These are phyloP conservation scores for Psettodes erumei DNA, from an alignment of 2,113 vertebrate species.

Conservation along the genomic window DNA sequence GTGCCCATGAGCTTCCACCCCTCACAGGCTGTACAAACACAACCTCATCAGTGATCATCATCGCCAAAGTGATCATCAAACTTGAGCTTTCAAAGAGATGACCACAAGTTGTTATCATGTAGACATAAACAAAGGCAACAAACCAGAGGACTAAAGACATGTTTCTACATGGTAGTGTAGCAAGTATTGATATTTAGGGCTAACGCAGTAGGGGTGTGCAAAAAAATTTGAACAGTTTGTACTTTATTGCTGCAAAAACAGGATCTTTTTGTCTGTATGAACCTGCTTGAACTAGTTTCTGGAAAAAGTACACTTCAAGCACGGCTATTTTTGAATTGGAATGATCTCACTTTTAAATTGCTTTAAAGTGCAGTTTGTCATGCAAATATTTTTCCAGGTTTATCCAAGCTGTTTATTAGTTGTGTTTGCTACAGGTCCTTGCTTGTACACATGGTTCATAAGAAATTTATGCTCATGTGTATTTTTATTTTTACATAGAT, in stretches of 20 bases:
- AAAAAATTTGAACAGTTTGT: not conserved
- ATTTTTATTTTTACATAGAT: not conserved
- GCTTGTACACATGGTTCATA: too few relatives aligned
- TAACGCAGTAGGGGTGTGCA: not conserved
- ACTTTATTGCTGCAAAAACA: slow-evolving; percentile 2
- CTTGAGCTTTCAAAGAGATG: not conserved
- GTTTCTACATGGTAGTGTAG: not conserved
- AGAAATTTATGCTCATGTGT: too few relatives aligned
- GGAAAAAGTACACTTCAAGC: not conserved
- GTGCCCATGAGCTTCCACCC: too few relatives aligned
- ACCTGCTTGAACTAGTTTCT: not conserved
- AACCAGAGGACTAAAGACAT: not conserved
- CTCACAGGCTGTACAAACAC: not conserved
- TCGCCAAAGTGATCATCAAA: not conserved
- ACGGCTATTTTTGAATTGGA: not conserved
- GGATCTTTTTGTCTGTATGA: not conserved
- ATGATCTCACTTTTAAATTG: too few relatives aligned
- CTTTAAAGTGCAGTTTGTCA: too few relatives aligned
- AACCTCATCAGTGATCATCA: not conserved
- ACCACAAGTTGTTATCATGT: not conserved
- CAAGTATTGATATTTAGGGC: not conserved
- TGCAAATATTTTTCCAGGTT: too few relatives aligned
- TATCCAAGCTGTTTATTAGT: too few relatives aligned
- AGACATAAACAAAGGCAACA: not conserved
- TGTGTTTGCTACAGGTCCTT: too few relatives aligned